Base-by-base conservation (phyloP, 2,888 invertebrate genomes). In the Drosophila paranaensis region DNA sequence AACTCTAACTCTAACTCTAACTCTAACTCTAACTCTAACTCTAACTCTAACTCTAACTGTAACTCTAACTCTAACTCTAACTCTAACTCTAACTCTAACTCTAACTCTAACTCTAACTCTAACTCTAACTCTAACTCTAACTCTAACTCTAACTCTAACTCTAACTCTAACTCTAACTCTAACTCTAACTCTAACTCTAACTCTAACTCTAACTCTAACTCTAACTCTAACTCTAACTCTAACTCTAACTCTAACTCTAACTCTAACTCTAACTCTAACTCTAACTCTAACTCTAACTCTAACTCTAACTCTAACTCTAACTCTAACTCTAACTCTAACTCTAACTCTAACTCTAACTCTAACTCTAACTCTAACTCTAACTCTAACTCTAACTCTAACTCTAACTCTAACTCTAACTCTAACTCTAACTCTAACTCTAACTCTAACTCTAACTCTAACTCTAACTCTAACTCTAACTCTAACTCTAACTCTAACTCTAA, bases 291-390 rank as follows among this genome's bases (percentile, higher is more conserved):
- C 40, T 16, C 40, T 40, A 16, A 42, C 16, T 42, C 42, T 42
- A 10, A 16, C 9, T 42, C 42, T 16, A 10, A 42, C 42, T 16
- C 16, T 42, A n/a, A 40, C 14, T 40, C 40, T 40, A 8, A 40
- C 40, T 40, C 40, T 40, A n/a, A n/a, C 40, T 40, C 40, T 40
- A n/a, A 40, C 40, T 40, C n/a, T 40, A n/a, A 40, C 40, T 40
- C 40, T 40, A 8, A 40, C 14, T 40, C 40, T 40, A 8, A 40
- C 40, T 40, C 40, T 40, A n/a, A 40, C 40, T 40, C 40, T n/a
- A n/a, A 40, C 40, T 40, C n/a, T n/a, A n/a, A 40, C 40, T 40
- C 40, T 40, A n/a, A 40, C 40, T 40, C 8, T 40, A 16, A 43
- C 43, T 43, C 43, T 43, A 6, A 14, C 43, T 20, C 20, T 43